phyloP scores from a whole-genome alignment of 2,888 invertebrate genomes.

The Papilio protenor region DNA sequence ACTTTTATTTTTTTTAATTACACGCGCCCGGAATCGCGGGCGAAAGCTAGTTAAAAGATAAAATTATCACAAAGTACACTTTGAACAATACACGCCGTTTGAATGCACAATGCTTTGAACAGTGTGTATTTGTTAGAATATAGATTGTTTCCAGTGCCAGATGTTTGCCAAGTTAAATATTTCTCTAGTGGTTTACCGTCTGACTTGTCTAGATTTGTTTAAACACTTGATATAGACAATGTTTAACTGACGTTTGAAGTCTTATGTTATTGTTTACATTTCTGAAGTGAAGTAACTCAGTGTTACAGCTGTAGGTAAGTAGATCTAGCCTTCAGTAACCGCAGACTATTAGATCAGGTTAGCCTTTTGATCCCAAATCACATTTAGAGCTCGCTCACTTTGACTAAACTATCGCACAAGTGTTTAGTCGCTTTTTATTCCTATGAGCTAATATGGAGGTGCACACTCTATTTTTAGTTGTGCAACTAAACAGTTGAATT shows the following conservation, averaged over 20 bases:
- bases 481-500: too few relatives aligned
- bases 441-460: too few relatives aligned
- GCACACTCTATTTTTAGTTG: too few relatives aligned
- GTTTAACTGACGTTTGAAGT: slow-evolving; percentile 24
- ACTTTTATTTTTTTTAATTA: too few relatives aligned
- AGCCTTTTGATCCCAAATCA: too few relatives aligned
- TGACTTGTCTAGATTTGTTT: not conserved
- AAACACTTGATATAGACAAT: slow-evolving; percentile 30
- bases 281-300: not conserved
- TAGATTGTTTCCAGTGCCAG: slow-evolving; percentile 11
- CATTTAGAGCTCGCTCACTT: too few relatives aligned
- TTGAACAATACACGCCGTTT: too few relatives aligned
- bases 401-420: too few relatives aligned
- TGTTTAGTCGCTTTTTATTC: too few relatives aligned
- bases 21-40: too few relatives aligned
- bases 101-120: slow-evolving; percentile 3
- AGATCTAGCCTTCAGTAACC: too few relatives aligned
- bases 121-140: slow-evolving; percentile 12
- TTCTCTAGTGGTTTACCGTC: slow-evolving; percentile 26
- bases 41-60: not conserved
- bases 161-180: slow-evolving; percentile 36
- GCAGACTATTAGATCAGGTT: too few relatives aligned
- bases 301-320: not conserved
- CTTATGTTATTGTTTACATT: slow-evolving; percentile 2
- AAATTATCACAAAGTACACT: not conserved